phyloP scores from a whole-genome alignment of 2,113 vertebrate genomes.

The Thermophis baileyi region DNA sequence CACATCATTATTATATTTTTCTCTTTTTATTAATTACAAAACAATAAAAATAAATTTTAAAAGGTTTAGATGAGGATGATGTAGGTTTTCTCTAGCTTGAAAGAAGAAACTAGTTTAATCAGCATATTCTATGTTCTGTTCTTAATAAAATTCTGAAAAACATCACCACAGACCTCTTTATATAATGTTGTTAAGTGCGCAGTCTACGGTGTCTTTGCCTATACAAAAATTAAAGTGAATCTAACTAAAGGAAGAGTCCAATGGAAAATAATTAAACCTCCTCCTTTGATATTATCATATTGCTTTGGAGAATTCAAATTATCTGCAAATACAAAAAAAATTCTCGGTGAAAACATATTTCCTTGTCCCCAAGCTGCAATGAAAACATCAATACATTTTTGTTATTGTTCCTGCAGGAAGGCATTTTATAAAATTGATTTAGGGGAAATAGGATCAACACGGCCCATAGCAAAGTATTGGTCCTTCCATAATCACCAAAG shows the following conservation, averaged over 20 bases:
- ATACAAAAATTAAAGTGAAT: not conserved
- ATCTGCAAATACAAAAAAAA: not conserved
- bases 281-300: not conserved
- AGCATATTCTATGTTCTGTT: not conserved
- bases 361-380: not conserved
- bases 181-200: not conserved
- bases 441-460: not conserved
- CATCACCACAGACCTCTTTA: not conserved
- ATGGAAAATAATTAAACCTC: not conserved
- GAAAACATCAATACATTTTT: not conserved
- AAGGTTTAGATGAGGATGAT: not conserved
- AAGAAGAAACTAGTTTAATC: not conserved
- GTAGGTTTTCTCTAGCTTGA: not conserved
- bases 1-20: too few relatives aligned
- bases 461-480: not conserved
- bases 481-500: slow-evolving; percentile 26
- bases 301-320: slow-evolving; percentile 22
- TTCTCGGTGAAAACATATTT: slow-evolving; percentile 16
- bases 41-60: too few relatives aligned
- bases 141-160: not conserved
- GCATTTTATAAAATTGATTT: slow-evolving; percentile 6
- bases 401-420: not conserved
- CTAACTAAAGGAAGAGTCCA: not conserved
- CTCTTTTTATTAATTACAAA: too few relatives aligned
- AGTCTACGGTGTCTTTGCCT: not conserved